These are phyloP conservation scores for Pardalotus punctatus DNA, from an alignment of 2,113 vertebrate genomes.

Conservation along the genomic window DNA sequence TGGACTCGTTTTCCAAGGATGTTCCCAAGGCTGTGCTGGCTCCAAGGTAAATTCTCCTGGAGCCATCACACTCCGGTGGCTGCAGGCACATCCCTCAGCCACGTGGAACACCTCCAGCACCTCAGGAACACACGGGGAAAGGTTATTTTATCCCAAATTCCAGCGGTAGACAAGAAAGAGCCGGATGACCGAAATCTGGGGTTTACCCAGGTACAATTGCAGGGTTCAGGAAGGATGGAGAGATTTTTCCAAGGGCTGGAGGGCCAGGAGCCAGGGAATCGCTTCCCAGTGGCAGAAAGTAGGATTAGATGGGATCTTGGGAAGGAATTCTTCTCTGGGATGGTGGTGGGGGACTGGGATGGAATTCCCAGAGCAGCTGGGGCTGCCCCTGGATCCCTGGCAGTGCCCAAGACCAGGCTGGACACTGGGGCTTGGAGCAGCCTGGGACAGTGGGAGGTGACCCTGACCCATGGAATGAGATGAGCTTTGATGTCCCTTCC, in stretches of 20 bases:
- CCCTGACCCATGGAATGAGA: neutral
- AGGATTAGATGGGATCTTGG: fast-evolving
- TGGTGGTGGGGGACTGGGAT: fast-evolving
- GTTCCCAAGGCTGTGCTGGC: neutral
- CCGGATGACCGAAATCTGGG: neutral
- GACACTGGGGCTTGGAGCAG: neutral
- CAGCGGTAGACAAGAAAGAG: neutral
- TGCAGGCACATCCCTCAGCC: neutral
- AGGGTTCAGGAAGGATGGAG: neutral
- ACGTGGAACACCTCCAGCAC: neutral
- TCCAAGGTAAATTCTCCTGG: neutral
- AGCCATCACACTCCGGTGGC: neutral
- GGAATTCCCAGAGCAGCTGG: neutral
- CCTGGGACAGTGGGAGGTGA: neutral
- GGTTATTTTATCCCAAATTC: neutral
- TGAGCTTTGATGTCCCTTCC: neutral
- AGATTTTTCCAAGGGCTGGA: neutral
- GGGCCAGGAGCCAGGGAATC: too few species aligned
- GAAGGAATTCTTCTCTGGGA: neutral
- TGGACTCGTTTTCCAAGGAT: neutral
- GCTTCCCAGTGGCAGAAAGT: fast-evolving
- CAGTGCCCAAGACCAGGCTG: neutral
- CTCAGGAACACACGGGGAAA: neutral
- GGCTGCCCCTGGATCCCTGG: neutral
- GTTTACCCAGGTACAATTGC: neutral